These are phyloP conservation scores for Leptinotarsa rubiginosa DNA, from an alignment of 2,888 invertebrate species.

Conservation along the genomic window DNA sequence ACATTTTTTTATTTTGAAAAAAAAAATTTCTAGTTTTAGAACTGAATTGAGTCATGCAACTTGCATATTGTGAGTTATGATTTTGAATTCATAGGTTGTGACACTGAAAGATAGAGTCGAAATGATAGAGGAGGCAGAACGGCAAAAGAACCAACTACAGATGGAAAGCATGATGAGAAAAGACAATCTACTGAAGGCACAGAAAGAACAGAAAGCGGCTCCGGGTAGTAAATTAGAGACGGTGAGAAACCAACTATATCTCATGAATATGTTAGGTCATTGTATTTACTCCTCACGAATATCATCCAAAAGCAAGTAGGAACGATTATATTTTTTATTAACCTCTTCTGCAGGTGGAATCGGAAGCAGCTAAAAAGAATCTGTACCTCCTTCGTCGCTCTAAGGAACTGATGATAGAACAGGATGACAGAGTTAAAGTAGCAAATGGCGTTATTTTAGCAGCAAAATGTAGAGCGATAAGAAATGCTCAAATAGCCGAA, in stretches of 20 bases:
- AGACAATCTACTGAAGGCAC: conserved; percentile 55
- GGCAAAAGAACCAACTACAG: conserved; percentile 67
- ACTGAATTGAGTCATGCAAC: too few species aligned
- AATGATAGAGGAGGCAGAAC: conserved; percentile 65
- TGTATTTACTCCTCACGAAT: not conserved
- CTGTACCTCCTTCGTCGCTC: conserved; percentile 69
- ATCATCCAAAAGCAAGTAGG: not conserved
- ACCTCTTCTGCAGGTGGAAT: conserved; percentile 62
- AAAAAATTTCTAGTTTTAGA: too few species aligned
- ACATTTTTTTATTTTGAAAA: too few species aligned
- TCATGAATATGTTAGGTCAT: too few species aligned
- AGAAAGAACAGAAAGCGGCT: conserved; percentile 53
- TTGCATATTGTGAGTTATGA: not conserved
- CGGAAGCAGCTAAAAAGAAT: conserved; percentile 67
- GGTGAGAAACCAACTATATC: conserved; percentile 34
- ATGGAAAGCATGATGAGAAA: conserved; percentile 73
- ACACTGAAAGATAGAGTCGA: conserved; percentile 66
- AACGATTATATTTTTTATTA: not conserved
- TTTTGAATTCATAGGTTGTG: conserved; percentile 56
- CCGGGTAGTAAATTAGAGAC: conserved; percentile 52
- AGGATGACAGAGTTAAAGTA: conserved; percentile 76
- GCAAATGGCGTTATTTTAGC: conserved; percentile 85
- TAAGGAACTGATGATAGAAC: conserved; percentile 69
- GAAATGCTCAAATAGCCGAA: conserved; percentile 85
- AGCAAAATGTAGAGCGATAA: conserved; percentile 86